These are phyloP conservation scores for Lamprologus speciosus DNA, from an alignment of 2,113 vertebrate genomes.

Conservation along the genomic window DNA sequence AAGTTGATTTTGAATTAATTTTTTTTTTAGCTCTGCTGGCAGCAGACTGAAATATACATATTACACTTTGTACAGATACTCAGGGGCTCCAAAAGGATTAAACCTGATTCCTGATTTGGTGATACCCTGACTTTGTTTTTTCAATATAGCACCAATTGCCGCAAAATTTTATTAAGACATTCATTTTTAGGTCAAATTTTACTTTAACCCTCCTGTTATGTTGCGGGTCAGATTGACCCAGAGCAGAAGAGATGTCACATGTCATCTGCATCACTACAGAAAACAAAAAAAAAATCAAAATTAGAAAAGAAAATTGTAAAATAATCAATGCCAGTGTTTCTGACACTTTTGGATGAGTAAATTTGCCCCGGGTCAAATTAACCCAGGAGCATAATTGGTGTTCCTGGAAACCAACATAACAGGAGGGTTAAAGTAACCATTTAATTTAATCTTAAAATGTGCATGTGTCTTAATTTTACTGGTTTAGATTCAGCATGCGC, in stretches of 20 bases:
- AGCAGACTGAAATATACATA: background rate
- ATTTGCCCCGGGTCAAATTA: too few species aligned
- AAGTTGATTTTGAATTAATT: fast-evolving
- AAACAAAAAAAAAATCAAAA: too few species aligned
- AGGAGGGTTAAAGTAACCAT: background rate
- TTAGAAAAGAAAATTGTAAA: too few species aligned
- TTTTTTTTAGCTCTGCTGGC: background rate
- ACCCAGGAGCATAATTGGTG: too few species aligned
- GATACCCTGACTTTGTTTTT: background rate
- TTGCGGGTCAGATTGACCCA: too few species aligned
- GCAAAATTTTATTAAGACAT: background rate
- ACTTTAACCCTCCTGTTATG: background rate
- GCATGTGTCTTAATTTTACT: background rate
- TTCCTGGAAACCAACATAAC: too few species aligned
- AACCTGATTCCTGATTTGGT: background rate
- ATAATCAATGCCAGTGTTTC: too few species aligned
- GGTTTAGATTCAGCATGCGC: background rate
- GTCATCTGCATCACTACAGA: too few species aligned
- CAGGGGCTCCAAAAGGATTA: background rate
- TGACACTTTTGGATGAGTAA: too few species aligned
- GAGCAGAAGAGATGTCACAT: too few species aligned
- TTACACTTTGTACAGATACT: background rate
- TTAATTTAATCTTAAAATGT: background rate
- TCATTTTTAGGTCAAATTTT: background rate
- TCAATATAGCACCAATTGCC: background rate